Evolutionary conservation across 2,888 invertebrate genomes (phyloP), one percentile per base, ranked within the genome.

Genomic region (Mesoligia furuncula): DNA sequence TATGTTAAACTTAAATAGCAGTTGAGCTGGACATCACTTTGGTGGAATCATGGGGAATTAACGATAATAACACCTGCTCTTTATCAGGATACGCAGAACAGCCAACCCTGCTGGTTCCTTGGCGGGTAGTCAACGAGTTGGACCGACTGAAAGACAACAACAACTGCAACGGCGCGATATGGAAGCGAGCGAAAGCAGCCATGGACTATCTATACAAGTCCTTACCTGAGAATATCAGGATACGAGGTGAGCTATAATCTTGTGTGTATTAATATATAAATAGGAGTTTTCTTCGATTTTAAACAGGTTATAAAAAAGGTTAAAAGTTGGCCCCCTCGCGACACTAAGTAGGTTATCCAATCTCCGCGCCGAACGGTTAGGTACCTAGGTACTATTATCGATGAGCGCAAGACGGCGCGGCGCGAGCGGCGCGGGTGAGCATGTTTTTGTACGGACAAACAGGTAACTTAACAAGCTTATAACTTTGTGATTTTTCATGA

Each of bases 91-190:
- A 95, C 81, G 89, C 84, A 0, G 94, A 95, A 73, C 95, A 93
- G 74, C 96, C 97, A 0, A 94, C 95, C 0, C 86, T 97, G 20
- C 90, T 97, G 75, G 96, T 97, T 0, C 97, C 97, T 0, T 97
- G 97, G 97, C 96, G 97, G 69, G 97, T 97, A 0, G 94, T 97
- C 24, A 97, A 97, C 83, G 97, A 97, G 90, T 83, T 97, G 80
- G 97, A 97, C 87, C 94, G 96, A 75, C 90, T 97, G 48, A 97
- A 97, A 59, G 96, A 96, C 88, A 95, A 95, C 78, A 95, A 96
- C 59, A 95, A 95, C 39, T 95, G 95, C 24, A 94, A 93, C 15
- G 95, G 95, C 0, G 94, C 94, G 0, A 90, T 96, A 20, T 95
- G 95, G 90, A 96, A 95, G 83, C 91, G 95, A 1, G 96, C 96